Evolutionary conservation across 2,113 vertebrate genomes (phyloP).

Genomic region (Rhinopomastus cyanomelas): DNA sequence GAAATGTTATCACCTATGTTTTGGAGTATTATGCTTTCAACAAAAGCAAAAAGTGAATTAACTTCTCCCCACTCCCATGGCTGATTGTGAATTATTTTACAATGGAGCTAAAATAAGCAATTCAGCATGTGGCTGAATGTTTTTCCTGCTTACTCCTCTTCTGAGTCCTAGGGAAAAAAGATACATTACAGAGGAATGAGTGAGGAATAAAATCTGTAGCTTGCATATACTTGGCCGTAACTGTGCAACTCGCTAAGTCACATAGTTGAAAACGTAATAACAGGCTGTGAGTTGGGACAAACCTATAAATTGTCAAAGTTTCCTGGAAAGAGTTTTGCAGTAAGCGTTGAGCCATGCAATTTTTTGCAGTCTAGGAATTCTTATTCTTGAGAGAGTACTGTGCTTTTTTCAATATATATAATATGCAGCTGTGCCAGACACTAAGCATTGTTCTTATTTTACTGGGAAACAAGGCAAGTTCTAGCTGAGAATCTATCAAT

Average conservation of each 20-base stretch:
- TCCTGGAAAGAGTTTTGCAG: not conserved
- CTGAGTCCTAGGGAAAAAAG: not conserved
- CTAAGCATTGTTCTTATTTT: not conserved
- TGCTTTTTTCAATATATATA: not conserved
- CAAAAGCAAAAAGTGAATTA: not conserved
- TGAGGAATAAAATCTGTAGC: not conserved
- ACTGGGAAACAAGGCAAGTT: not conserved
- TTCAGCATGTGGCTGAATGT: rapidly evolving
- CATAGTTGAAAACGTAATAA: not conserved
- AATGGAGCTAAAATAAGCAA: not conserved
- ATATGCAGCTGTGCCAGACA: not conserved
- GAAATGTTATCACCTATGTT: not conserved
- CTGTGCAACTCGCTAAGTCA: not conserved
- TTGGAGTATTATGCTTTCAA: not conserved
- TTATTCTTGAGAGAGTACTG: not conserved
- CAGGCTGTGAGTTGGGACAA: not conserved
- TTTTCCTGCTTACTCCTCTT: not conserved
- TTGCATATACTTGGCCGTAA: not conserved
- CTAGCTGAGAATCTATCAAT: not conserved
- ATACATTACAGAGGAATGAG: not conserved
- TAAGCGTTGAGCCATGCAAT: not conserved
- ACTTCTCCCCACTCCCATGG: not conserved
- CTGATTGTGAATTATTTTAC: not conserved
- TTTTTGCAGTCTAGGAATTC: not conserved
- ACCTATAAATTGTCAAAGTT: not conserved